Evolutionary conservation across 1,140 invertebrate species (phyloP), one percentile per base, ranked within the genome.

Genomic region (Pachypeltis micranthus): DNA sequence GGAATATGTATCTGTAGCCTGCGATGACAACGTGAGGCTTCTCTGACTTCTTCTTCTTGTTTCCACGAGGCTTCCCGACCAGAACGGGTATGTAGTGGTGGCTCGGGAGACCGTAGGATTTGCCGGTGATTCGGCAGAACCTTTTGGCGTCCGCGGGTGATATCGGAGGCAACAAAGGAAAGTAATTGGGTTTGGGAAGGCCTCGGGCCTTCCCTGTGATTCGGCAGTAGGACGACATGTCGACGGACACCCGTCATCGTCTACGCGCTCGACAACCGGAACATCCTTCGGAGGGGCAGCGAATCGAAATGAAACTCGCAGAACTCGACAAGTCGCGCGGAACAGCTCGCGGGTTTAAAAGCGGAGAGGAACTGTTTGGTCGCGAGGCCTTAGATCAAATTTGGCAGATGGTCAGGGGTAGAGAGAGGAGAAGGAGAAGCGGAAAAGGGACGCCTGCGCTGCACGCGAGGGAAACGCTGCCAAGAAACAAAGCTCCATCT

Each of bases 121-220:
- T 89, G 34, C 87, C 86, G 0, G 88, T 91, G 63, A 91, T 88
- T 65, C 85, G 80, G 71, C 88, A 90, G 67, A 86, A 85, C 62
- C 85, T 78, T 70, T 86, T 84, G 1, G 87, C 88, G 68, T 89
- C 87, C 1, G 85, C 85, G 1, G 88, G 87, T 56, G 86, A 88
- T 61, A 90, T 85, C 0, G 87, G 84, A 19, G 87, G 87, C 27
- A 91, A 75, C 26, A 91, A 76, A 1, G 89, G 88, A 69, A 91
- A 87, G 72, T 91, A 91, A 74, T 90, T 88, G 28, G 87, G 85
- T 68, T 88, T 86, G 44, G 87, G 86, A 65, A 91, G 80, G 66
- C 85, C 86, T 44, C 86, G 79, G 72, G 85, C 87, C 68, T 81
- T 83, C 29, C 86, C 88, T 29, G 88, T 91, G 63, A 91, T 90